Conservation (phyloP, 2,113 vertebrate species). For the Glaucidium brasilianum region DNA sequence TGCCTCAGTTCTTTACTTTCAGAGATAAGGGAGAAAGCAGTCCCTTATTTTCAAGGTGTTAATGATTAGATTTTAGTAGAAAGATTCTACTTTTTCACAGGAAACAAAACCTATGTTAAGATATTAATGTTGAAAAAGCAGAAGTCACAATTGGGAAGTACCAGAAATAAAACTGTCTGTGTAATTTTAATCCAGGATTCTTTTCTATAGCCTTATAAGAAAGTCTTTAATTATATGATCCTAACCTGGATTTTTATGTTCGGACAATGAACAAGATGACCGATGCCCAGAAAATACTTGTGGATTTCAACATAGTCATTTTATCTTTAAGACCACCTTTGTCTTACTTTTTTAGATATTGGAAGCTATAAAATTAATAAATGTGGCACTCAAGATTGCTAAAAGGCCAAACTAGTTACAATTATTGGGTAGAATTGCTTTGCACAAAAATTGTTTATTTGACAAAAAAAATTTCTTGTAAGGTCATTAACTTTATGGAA, state of each 20-base stretch:
- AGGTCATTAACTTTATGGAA: not conserved
- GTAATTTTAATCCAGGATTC: not conserved
- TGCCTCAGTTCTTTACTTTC: not conserved
- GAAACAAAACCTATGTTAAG: not conserved
- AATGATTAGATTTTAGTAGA: not conserved
- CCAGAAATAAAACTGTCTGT: not conserved
- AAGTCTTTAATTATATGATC: not conserved
- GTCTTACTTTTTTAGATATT: not conserved
- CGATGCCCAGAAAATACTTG: not conserved
- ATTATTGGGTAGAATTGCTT: not conserved
- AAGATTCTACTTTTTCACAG: not conserved
- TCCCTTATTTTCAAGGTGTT: not conserved
- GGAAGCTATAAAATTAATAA: not conserved
- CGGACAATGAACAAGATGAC: not conserved
- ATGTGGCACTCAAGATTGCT: fast-evolving
- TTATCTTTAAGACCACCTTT: not conserved
- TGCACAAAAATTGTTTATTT: not conserved
- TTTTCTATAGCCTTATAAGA: not conserved
- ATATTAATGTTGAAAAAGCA: not conserved
- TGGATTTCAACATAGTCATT: not conserved
- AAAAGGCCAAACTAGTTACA: not conserved
- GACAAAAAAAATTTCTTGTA: not conserved
- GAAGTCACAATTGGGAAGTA: not conserved
- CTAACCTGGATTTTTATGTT: not conserved
- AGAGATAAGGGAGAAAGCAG: not conserved